A percentile compares a stretch with the other conserved stretches of the same genome.
phyloP scores from a whole-genome alignment of 2,888 invertebrate species.

The Eristalinus aeneus region DNA sequence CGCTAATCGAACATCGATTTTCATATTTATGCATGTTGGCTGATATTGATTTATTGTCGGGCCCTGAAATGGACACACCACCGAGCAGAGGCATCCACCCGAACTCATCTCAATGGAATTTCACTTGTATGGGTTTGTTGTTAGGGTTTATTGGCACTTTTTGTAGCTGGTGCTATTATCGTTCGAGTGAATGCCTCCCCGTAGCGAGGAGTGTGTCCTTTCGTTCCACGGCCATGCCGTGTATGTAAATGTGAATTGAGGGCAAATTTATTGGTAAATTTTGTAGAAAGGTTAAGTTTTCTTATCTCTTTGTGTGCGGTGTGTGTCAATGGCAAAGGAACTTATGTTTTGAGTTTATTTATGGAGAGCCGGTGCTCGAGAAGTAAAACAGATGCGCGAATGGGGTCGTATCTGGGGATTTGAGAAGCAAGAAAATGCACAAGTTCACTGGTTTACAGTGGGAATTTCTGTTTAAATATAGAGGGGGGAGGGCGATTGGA shows the following conservation, averaged over 20 bases:
- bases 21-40: slow-evolving; percentile 19
- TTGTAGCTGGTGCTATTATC: neutral
- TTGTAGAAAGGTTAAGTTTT: slow-evolving; percentile 8
- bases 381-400: neutral
- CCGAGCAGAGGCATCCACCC: neutral
- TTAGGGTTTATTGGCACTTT: slow-evolving; percentile 13
- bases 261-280: slow-evolving; percentile 25
- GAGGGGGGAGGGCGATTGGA: neutral
- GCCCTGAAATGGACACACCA: neutral
- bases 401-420: neutral
- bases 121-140: neutral
- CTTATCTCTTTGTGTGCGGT: neutral
- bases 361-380: neutral
- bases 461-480: neutral
- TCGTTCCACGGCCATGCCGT: neutral
- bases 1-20: slow-evolving; percentile 34
- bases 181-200: neutral
- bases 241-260: slow-evolving; percentile 24
- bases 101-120: neutral
- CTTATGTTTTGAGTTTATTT: neutral
- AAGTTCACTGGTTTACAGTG: neutral
- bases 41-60: slow-evolving; percentile 35
- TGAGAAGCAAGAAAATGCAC: neutral
- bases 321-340: neutral
- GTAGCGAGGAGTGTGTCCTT: neutral